Base-by-base conservation (phyloP, 2,113 vertebrate genomes). In the Gorsachius goisagi region DNA sequence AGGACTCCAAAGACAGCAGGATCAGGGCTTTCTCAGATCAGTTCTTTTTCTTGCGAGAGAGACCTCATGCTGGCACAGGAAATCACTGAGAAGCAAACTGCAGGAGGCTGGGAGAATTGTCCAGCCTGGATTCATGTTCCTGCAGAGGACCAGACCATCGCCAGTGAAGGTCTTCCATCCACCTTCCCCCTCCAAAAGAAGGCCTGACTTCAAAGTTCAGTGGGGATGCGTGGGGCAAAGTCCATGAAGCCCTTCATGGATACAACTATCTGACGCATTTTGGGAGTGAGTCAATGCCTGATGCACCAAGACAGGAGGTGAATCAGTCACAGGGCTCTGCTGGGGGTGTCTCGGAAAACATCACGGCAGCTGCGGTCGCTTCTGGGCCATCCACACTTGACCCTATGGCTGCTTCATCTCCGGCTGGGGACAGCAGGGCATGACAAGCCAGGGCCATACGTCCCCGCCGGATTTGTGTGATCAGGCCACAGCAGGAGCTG, bases 241-340 rank as follows among this genome's bases (percentile, higher is more conserved):
- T 27, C 88, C 44, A 44, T 4, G 19, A 64, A 85, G 88, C 69
- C 78, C 74, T 94, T 89, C 85, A 45, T 0, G 1, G 69, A 64
- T 55, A 78, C 58, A 64, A 33, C 30, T 47, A 72, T 91, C 90
- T 94, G 92, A 95, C 6, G 12, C 81, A 56, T 62, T 75, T 30
- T 82, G 88, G 74, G 49, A 60, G 90, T 95, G 94, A 97, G 81
- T 97, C 95, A 96, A 94, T 75, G 92, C 60, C 78, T 91, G 92
- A 85, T 94, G 94, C 77, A 88, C 90, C 69, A 72, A 72, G 82
- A 33, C 95, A 90, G 78, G 94, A 96, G 94, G 90, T 95, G 96
- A 93, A 93, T 94, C 95, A 95, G 94, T 85, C 74, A 49, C 66
- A 67, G 41, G 44, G 66, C 95, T 95, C 95, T 91, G 77, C 66